Conservation (phyloP, 2,797 vertebrate species). For the Gastrophryne carolinensis region DNA sequence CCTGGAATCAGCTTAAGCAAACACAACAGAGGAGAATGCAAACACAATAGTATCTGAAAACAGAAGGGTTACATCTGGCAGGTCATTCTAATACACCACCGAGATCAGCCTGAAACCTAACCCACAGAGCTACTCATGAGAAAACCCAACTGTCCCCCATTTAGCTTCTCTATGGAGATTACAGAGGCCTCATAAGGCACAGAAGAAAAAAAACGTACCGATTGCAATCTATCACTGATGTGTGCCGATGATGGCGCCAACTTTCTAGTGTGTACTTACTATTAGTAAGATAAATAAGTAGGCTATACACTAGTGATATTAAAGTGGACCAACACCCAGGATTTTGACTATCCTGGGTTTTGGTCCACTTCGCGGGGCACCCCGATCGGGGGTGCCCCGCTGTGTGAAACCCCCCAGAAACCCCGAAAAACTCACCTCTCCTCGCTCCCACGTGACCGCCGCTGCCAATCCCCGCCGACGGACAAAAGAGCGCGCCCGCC, state of each 20-base stretch:
- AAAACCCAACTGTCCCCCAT: slow-evolving; percentile 57
- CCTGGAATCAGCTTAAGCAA: slow-evolving; percentile 49
- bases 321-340: too few relatives aligned
- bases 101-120: slow-evolving; percentile 55
- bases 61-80: slow-evolving; percentile 19
- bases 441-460: too few relatives aligned
- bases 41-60: slow-evolving; percentile 53
- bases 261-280: neutral
- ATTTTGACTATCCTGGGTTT: too few relatives aligned
- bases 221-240: too few relatives aligned
- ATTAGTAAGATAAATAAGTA: neutral
- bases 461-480: too few relatives aligned
- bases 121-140: slow-evolving; percentile 50
- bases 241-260: neutral
- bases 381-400: too few relatives aligned
- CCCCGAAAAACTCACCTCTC: too few relatives aligned
- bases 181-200: neutral
- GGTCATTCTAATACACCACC: slow-evolving; percentile 45
- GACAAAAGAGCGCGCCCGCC: too few relatives aligned
- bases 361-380: too few relatives aligned
- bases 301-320: neutral
- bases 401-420: too few relatives aligned
- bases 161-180: slow-evolving; percentile 49
- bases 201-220: neutral
- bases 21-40: slow-evolving; percentile 54